Conservation (phyloP, 2,797 vertebrate genomes). For the Agapornis canus region DNA sequence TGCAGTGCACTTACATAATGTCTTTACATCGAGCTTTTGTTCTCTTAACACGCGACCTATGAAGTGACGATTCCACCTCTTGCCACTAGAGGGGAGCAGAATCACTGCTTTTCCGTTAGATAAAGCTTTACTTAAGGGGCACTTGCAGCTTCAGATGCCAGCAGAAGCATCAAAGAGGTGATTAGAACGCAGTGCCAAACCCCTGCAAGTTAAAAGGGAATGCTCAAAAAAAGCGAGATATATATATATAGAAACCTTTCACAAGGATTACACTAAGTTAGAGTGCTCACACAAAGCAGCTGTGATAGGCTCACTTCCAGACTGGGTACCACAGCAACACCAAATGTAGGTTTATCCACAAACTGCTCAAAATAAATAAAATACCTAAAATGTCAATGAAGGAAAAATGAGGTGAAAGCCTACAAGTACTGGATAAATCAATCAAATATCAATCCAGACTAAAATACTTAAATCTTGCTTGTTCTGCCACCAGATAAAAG, state of each 20-base stretch:
- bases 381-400: background rate
- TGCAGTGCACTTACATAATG: background rate
- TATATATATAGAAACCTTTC: background rate
- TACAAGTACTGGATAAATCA: background rate
- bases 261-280: background rate
- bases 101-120: background rate
- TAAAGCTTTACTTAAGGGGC: background rate
- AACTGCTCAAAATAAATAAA: background rate
- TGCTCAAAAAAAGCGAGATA: rapidly evolving
- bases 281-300: background rate
- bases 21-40: background rate
- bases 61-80: background rate
- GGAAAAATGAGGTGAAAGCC: background rate
- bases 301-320: background rate
- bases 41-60: rapidly evolving
- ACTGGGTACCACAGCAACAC: background rate
- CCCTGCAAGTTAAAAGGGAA: background rate
- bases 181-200: background rate
- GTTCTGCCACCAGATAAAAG: background rate
- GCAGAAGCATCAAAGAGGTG: background rate
- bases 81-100: constrained; percentile 14
- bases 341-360: background rate
- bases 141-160: background rate
- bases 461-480: background rate
- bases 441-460: background rate